phyloP scores from a whole-genome alignment of 2,113 vertebrate genomes.

The Oplegnathus fasciatus region DNA sequence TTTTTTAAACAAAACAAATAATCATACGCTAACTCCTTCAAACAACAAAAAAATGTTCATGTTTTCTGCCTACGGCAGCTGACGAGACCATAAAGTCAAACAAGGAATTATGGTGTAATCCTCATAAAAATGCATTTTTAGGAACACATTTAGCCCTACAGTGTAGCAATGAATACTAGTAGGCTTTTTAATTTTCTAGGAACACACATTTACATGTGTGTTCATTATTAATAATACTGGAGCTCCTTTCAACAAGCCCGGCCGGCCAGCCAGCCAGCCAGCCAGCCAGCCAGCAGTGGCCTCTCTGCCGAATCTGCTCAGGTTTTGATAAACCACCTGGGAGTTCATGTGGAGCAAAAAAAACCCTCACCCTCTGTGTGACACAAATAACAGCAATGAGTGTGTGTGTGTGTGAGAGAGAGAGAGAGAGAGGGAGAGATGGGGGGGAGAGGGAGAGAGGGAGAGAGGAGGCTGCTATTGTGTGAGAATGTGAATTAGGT shows the following conservation, averaged over 20 bases:
- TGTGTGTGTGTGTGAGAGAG: slow-evolving; percentile 53
- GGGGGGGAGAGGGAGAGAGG: not conserved
- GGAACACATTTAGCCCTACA: slow-evolving; percentile 17
- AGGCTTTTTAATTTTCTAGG: slow-evolving; percentile 55
- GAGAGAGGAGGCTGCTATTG: slow-evolving; percentile 69
- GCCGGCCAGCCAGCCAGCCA: slow-evolving; percentile 40
- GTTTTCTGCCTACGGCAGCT: slow-evolving; percentile 14
- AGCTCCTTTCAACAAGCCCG: slow-evolving; percentile 39
- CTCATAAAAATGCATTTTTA: slow-evolving; percentile 34
- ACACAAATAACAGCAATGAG: slow-evolving; percentile 75
- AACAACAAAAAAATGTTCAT: not conserved
- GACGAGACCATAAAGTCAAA: slow-evolving; percentile 27
- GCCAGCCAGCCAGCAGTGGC: slow-evolving; percentile 43
- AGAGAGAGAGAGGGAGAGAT: not conserved
- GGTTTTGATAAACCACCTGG: slow-evolving; percentile 80
- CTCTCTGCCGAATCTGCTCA: slow-evolving; percentile 74
- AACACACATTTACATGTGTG: slow-evolving; percentile 61
- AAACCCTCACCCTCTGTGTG: slow-evolving; percentile 74
- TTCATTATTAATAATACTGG: slow-evolving; percentile 63
- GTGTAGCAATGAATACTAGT: slow-evolving; percentile 12
- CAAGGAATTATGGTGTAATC: slow-evolving; percentile 46
- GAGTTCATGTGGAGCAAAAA: slow-evolving; percentile 75
- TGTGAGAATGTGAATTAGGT: slow-evolving; percentile 85
- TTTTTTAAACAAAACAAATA: not conserved
- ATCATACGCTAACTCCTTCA: not conserved